Evolutionary conservation across 2,888 invertebrate species (phyloP).

Genomic region (Sinotaia quadrata): DNA sequence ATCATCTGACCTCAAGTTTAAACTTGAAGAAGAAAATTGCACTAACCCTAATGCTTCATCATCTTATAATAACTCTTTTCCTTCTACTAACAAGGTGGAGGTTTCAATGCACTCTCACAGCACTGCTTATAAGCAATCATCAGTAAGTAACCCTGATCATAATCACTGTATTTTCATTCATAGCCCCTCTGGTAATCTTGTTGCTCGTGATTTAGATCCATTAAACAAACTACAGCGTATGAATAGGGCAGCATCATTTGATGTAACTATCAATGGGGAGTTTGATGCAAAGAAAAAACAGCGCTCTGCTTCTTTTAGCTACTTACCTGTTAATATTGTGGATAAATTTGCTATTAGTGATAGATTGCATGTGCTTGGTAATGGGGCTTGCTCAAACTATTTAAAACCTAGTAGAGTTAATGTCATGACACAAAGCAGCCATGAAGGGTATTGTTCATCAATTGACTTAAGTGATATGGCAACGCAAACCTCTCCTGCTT

Average conservation of each 20-base stretch:
- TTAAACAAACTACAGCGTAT: slow-evolving; percentile 6
- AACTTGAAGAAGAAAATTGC: slow-evolving; percentile 8
- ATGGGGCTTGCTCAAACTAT: slow-evolving; percentile 19
- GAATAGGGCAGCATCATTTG: slow-evolving; percentile 30
- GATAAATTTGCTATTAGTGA: slow-evolving; percentile 4
- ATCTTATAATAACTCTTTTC: slow-evolving; percentile 12
- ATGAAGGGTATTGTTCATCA: slow-evolving; percentile 7
- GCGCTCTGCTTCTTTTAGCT: slow-evolving; percentile 33
- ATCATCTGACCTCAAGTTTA: too few relatives aligned
- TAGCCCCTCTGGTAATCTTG: slow-evolving; percentile 8
- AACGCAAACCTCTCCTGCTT: slow-evolving; percentile 36
- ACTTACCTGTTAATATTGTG: slow-evolving; percentile 11
- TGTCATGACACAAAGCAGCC: slow-evolving; percentile 14
- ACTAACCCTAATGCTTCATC: slow-evolving; percentile 19
- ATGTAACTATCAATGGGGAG: not conserved
- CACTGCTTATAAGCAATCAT: slow-evolving; percentile 9
- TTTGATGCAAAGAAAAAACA: slow-evolving; percentile 11
- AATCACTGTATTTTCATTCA: slow-evolving; percentile 20
- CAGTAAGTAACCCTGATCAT: slow-evolving; percentile 25
- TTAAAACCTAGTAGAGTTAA: slow-evolving; percentile 14
- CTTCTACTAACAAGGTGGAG: slow-evolving; percentile 24
- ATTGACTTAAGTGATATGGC: slow-evolving; percentile 32
- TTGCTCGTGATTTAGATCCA: not conserved
- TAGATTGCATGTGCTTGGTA: slow-evolving; percentile 24
- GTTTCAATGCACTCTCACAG: slow-evolving; percentile 6